These are phyloP conservation scores for Pempheris klunzingeri DNA, from an alignment of 2,797 vertebrate genomes.

Conservation along the genomic window DNA sequence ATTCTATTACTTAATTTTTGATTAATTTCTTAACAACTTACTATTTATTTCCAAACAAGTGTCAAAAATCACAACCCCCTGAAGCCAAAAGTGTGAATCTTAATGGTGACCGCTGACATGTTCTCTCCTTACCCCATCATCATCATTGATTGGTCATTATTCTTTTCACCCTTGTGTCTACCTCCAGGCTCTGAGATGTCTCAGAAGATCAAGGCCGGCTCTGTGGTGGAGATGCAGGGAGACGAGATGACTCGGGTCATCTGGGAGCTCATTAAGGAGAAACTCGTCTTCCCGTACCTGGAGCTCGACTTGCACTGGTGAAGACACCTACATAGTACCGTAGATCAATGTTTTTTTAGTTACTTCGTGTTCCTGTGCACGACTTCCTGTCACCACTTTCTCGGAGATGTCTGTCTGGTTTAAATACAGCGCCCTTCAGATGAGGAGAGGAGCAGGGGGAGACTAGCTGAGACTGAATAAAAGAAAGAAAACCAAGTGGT, in stretches of 20 bases:
- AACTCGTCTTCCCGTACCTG: conserved; percentile 96
- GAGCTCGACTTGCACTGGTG: conserved; percentile 97
- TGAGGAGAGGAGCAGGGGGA: background rate
- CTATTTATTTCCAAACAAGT: background rate
- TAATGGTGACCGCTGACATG: background rate
- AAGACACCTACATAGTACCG: conserved; percentile 23
- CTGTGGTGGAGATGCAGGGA: conserved; percentile 99
- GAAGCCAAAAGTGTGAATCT: no score
- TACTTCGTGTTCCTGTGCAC: background rate
- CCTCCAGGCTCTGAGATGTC: conserved; percentile 86
- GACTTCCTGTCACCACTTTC: background rate
- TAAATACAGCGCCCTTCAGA: background rate
- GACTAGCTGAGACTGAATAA: background rate
- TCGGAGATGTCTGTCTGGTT: background rate
- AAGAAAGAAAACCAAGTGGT: background rate
- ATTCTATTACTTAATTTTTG: background rate
- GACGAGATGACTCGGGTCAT: conserved; percentile 99
- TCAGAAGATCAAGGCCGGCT: conserved; percentile 92
- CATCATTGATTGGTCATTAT: no score
- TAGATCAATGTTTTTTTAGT: background rate
- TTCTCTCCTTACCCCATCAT: background rate
- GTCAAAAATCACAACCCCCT: background rate
- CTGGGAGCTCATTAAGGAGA: conserved; percentile 98
- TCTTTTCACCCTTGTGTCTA: background rate
- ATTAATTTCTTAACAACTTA: background rate